A percentile compares a stretch with the other conserved stretches of the same genome.
Conservation (phyloP, 1,140 invertebrate species). For the honey bee (Apis mellifera) region DNA sequence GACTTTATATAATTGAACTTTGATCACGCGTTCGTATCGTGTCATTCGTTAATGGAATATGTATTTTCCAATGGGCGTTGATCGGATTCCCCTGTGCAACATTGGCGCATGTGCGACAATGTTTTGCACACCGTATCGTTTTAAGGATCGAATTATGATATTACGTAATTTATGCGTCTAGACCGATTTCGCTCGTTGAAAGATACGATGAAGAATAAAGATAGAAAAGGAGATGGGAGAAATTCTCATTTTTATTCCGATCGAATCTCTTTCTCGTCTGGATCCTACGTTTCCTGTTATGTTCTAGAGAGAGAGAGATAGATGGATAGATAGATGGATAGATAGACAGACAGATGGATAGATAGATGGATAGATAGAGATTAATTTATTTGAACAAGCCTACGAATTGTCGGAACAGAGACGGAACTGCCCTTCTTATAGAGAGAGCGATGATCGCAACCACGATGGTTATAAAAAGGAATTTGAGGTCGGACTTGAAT, state of each 20-base stretch:
- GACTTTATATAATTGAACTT: slow-evolving; percentile 30
- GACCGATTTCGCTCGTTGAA: neutral
- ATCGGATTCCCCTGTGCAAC: slow-evolving; percentile 1
- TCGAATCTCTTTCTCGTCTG: rapidly evolving
- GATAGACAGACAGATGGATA: too few species aligned
- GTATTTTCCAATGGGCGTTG: slow-evolving; percentile 19
- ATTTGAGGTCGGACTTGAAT: slow-evolving; percentile 43
- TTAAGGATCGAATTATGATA: neutral
- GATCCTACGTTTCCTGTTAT: neutral
- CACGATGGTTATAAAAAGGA: slow-evolving; percentile 52
- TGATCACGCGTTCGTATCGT: neutral
- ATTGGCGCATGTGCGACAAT: neutral
- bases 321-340: too few species aligned
- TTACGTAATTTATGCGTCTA: neutral
- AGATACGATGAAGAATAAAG: too few species aligned
- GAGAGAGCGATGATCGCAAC: slow-evolving; percentile 61
- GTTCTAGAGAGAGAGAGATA: too few species aligned
- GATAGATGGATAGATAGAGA: too few species aligned
- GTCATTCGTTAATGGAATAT: neutral
- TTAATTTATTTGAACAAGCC: neutral
- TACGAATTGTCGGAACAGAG: slow-evolving; percentile 55
- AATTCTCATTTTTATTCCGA: neutral
- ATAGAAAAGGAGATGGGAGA: too few species aligned
- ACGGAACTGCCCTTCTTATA: slow-evolving; percentile 55
- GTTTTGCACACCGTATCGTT: neutral